A percentile compares a stretch with the other conserved stretches of the same genome.
phyloP scores from a whole-genome alignment of 1,140 invertebrate species.

The Anastrepha ludens region DNA sequence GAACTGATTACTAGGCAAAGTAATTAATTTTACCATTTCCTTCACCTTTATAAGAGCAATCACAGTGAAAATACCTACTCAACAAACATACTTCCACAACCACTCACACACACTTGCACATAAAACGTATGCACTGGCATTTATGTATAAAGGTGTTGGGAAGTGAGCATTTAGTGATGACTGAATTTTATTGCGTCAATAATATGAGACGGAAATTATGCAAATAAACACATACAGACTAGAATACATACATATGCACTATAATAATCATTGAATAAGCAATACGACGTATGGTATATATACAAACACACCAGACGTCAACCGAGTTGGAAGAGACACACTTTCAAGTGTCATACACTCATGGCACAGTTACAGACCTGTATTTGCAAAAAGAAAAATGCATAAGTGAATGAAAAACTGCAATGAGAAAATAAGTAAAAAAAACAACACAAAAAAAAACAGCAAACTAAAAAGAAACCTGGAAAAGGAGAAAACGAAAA shows the following conservation, averaged over 20 bases:
- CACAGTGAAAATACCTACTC: conserved; percentile 6
- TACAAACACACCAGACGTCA: background rate
- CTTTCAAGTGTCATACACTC: conserved; percentile 11
- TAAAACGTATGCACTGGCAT: background rate
- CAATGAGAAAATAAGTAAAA: background rate
- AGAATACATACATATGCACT: background rate
- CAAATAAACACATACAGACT: conserved; percentile 4
- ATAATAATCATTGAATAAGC: background rate
- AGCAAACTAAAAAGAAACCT: background rate
- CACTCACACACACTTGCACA: background rate
- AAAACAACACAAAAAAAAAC: background rate
- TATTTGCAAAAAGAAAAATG: background rate
- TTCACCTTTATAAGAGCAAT: conserved; percentile 45
- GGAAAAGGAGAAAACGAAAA: background rate
- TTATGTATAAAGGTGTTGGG: conserved; percentile 11
- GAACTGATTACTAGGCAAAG: conserved; percentile 31
- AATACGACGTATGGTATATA: background rate
- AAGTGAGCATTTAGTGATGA: conserved; percentile 50
- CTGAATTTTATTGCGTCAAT: conserved; percentile 48
- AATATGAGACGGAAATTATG: conserved; percentile 23
- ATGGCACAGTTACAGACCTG: background rate
- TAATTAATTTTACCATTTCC: conserved; percentile 43
- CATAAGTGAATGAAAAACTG: background rate
- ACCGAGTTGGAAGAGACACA: conserved; percentile 27
- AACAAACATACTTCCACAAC: background rate